Evolutionary conservation across 2,888 invertebrate genomes (phyloP).

Genomic region (Pterostichus niger): DNA sequence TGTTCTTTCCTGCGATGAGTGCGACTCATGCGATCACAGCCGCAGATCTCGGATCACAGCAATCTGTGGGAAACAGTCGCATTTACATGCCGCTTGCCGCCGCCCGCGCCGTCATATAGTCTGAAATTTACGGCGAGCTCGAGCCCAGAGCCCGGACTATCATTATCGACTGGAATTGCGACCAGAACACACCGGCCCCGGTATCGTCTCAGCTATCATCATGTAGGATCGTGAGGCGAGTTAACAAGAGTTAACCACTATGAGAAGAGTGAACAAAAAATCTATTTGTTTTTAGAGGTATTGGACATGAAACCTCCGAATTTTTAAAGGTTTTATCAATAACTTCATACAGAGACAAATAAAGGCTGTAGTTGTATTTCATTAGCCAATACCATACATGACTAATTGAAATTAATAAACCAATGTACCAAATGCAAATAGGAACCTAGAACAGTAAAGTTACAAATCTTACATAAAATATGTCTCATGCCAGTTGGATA

Average conservation of each 20-base stretch:
- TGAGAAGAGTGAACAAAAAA: background rate
- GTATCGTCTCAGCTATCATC: background rate
- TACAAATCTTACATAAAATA: no score
- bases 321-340: no score
- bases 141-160: conserved; percentile 37
- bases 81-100: conserved; percentile 46
- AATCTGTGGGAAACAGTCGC: conserved; percentile 62
- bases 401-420: no score
- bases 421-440: no score
- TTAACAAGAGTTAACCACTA: background rate
- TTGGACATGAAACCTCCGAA: no score
- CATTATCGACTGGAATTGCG: conserved; percentile 45
- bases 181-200: conserved; percentile 3
- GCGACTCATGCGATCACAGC: background rate
- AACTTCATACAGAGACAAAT: no score
- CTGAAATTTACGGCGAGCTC: conserved; percentile 52
- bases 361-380: no score
- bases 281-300: no score
- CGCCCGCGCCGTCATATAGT: conserved; percentile 56
- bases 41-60: conserved; percentile 5
- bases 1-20: conserved; percentile 23
- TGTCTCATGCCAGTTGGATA: no score
- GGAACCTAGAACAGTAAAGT: no score
- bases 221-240: background rate
- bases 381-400: no score